Evolutionary conservation across 2,113 vertebrate genomes (phyloP), one percentile per base, ranked within the genome.

Genomic region (Galemys pyrenaicus): DNA sequence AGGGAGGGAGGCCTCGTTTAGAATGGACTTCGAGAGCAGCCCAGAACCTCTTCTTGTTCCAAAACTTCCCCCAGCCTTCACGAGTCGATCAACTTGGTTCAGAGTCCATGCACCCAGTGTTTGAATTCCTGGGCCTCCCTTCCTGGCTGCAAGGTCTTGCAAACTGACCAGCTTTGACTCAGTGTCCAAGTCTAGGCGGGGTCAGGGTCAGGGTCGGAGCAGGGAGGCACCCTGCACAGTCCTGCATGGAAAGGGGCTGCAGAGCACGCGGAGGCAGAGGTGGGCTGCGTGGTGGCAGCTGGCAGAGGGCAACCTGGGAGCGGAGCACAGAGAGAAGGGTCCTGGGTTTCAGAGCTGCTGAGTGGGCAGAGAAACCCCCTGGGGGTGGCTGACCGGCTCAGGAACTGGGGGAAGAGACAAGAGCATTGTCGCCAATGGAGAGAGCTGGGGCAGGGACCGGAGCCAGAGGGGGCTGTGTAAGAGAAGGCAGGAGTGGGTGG

Each of bases 321-420:
- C 20, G 0, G 71, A 20, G 51, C 41, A 3, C 28, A 26, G 60
- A 44, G n/a, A 49, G 46, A 26, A 67, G 39, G 13, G 16, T 28
- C 49, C 17, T 60, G 8, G 9, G n/a, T 17, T 94, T 62, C 1
- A n/a, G 49, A 26, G 37, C 7, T 0, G 49, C 41, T 15, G 22
- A 85, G 49, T 10, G 56, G 32, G 3, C 56, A 60, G 82, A 71
- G 51, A 35, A 41, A n/a, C 68, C 28, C 16, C 9, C 2, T 19
- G 9, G 9, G 22, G 16, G 11, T 20, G 5, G 22, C 10, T 6
- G 20, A 5, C 44, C 51, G 9, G 4, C 5, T 41, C 0, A 0
- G 77, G 41, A 67, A 68, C 54, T 39, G 26, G 65, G 51, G 28
- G 82, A 32, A 65, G 82, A 80, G 62, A 32, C 62, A 54, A 7